Evolutionary conservation across 1,140 invertebrate genomes (phyloP).

Genomic region (Philaenus spumarius): DNA sequence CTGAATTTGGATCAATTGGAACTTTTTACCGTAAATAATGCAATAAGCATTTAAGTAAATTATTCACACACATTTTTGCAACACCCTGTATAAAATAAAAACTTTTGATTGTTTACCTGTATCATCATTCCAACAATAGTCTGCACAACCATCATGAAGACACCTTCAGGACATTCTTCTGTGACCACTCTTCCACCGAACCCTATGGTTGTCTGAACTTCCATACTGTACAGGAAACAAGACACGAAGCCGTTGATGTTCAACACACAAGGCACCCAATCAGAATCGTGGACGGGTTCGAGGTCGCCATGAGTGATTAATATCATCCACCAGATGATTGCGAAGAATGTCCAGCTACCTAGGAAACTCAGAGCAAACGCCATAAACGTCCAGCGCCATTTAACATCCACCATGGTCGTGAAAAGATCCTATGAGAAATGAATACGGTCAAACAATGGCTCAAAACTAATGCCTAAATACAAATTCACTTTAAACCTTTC

Average conservation of each 20-base stretch:
- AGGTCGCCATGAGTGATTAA: slow-evolving; percentile 89
- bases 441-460: too few relatives aligned
- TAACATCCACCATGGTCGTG: slow-evolving; percentile 78
- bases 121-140: slow-evolving; percentile 94
- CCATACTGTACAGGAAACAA: slow-evolving; percentile 86
- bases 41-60: too few relatives aligned
- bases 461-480: too few relatives aligned
- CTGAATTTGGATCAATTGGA: too few relatives aligned
- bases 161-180: slow-evolving; percentile 92
- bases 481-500: too few relatives aligned
- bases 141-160: slow-evolving; percentile 96
- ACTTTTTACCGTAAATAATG: too few relatives aligned
- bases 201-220: slow-evolving; percentile 88
- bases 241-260: slow-evolving; percentile 78
- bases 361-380: slow-evolving; percentile 89
- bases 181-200: slow-evolving; percentile 66
- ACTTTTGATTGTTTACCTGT: slow-evolving; percentile 45
- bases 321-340: slow-evolving; percentile 89
- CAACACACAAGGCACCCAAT: slow-evolving; percentile 77
- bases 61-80: too few relatives aligned
- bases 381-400: slow-evolving; percentile 96
- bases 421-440: slow-evolving; percentile 82
- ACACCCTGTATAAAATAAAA: too few relatives aligned
- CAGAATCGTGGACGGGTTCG: slow-evolving; percentile 44
- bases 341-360: slow-evolving; percentile 87